Base-by-base conservation (phyloP, 1,140 invertebrate species). In the Formica exsecta region DNA sequence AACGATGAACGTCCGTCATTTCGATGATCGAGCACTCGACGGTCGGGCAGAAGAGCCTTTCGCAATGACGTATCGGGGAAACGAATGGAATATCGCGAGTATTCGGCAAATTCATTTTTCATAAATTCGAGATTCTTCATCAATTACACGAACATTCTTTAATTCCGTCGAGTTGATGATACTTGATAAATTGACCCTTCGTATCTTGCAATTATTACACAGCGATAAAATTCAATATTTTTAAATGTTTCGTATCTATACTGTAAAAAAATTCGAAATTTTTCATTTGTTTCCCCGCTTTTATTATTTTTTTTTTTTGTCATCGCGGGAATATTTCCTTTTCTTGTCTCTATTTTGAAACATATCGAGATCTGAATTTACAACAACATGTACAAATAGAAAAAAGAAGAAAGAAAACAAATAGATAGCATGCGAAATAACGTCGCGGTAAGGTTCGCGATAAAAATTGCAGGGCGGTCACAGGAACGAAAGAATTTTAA, bases 1-100 rank as follows among this genome's bases (percentile, higher is more conserved):
- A 51, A n/a, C 70, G 36, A 75, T 62, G 41, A 65, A 74, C 29
- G 70, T 61, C 59, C 70, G 59, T 66, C 77, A 71, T 81, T 81
- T 81, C 79, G 51, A 81, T 71, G 79, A 79, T 65, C 29, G 61
- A 70, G 64, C 44, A 38, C 51, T 22, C 61, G 3, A 8, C 29
- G 44, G 7, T 75, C 62, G 48, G n/a, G 29, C 36, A 57, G 38
- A 7, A 71, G 65, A 44, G 57, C 25, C 61, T 61, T 61, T 57
- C 22, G n/a, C 25, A 36, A 71, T 59, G 66, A 66, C 29, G 19
- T 44, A 65, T 66, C 41, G 25, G 13, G 16, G 29, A 22, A 44
- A 36, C 11, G 44, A 64, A 51, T 77, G 25, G 38, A 32, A 77
- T 77, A 48, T 64, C 41, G 41, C 25, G 13, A 5, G 22, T 16